Base-by-base conservation (phyloP, 2,113 vertebrate species). In the Corydoras maculifer region DNA sequence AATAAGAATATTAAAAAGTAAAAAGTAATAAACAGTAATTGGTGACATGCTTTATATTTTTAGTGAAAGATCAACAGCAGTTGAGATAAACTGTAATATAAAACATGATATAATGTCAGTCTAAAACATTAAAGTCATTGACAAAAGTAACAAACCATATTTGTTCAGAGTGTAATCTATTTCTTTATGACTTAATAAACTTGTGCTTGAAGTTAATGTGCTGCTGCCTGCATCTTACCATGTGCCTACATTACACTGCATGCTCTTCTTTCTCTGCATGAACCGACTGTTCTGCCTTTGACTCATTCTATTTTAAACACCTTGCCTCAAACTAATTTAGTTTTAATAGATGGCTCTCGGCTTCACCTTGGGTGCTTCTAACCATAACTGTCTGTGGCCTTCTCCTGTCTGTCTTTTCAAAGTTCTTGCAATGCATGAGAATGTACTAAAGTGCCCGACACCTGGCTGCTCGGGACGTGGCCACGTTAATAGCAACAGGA, bases 381-480 rank as follows among this genome's bases (percentile, higher is more conserved):
- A 88, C 85, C 85, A 86, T 79, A 75, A 65, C 85, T 93, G 83
- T 91, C 85, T 89, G 69, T 90, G 63, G 75, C 81, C 75, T 84
- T 87, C 80, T 84, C 92, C 89, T 92, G 88, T 86, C 91, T 93
- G 87, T 87, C 85, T 91, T 88, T 90, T 86, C 90, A 88, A 96
- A 99, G 97, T 99, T 90, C 94, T 99, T 90, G 97, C 97, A 91
- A 98, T 99, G 97, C 94, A 99, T 91, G 97, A 99, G 87, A 99
- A 98, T 93, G 97, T 99, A 86, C 96, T 99, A 93, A 99, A 99
- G 94, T 99, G 97, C 89, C 97, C 97, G 82, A 99, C 97, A 85
- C 96, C 95, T 69, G 97, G 97, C 93, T 99, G 97, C 92, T 98
- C 97, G 79, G 97, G 97, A 91, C 94, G 97, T 74, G 97, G 97